phyloP scores from a whole-genome alignment of 2,113 vertebrate genomes.

The Sisor rabdophorus region DNA sequence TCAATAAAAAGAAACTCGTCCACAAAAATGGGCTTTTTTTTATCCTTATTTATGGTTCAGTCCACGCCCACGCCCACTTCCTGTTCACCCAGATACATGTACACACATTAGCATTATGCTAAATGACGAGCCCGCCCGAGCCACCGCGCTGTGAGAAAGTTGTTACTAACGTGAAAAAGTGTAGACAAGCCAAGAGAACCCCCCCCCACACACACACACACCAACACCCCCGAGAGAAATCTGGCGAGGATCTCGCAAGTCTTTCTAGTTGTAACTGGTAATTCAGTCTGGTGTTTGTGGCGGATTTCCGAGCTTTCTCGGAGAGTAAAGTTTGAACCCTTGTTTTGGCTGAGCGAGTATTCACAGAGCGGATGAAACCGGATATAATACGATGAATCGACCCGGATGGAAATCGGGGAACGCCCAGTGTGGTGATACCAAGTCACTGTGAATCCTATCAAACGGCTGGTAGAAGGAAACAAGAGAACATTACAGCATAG shows the following conservation, averaged over 20 bases:
- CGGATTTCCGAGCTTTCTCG: neutral
- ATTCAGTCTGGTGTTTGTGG: neutral
- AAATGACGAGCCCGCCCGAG: neutral
- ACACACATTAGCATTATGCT: neutral
- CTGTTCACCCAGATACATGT: neutral
- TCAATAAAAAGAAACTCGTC: too few relatives aligned
- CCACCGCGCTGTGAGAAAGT: neutral
- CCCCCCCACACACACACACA: too few relatives aligned
- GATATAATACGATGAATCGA: neutral
- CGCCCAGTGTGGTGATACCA: neutral
- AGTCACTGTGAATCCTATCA: neutral
- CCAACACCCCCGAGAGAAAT: too few relatives aligned
- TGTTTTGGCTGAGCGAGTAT: too few relatives aligned
- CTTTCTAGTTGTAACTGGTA: too few relatives aligned
- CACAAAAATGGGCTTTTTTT: too few relatives aligned
- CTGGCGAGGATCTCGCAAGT: neutral
- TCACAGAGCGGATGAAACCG: neutral
- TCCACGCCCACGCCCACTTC: neutral
- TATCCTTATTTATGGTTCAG: neutral
- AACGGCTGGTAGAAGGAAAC: neutral
- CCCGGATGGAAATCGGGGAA: neutral
- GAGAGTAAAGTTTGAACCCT: neutral
- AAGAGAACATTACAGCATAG: too few relatives aligned
- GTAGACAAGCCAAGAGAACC: too few relatives aligned
- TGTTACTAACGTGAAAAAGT: too few relatives aligned